phyloP scores from a whole-genome alignment of 2,113 vertebrate species.

The Plecotus auritus region DNA sequence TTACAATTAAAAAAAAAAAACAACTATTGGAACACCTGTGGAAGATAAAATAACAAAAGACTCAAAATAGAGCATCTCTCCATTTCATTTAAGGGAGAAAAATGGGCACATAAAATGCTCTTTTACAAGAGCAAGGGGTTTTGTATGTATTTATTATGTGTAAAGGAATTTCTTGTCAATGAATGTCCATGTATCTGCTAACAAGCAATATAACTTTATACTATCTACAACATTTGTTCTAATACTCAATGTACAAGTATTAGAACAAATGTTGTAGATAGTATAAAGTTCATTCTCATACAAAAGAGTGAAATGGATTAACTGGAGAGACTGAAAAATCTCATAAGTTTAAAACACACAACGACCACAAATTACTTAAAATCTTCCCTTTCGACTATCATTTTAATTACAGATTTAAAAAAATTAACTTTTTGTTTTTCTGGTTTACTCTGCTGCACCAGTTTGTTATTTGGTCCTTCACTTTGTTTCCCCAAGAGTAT shows the following conservation, averaged over 20 bases:
- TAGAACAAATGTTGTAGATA: no score
- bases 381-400: not conserved
- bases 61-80: not conserved
- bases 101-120: not conserved
- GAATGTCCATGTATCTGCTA: not conserved
- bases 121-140: not conserved
- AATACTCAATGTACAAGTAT: not conserved
- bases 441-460: not conserved
- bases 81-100: not conserved
- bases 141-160: not conserved
- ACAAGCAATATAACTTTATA: not conserved
- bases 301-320: not conserved
- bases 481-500: not conserved
- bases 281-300: no score
- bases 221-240: not conserved
- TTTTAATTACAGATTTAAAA: not conserved
- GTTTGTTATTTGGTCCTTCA: not conserved
- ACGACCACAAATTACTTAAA: not conserved
- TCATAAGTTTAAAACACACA: not conserved
- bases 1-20: not conserved
- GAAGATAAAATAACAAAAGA: slow-evolving; percentile 20
- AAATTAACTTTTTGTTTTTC: not conserved
- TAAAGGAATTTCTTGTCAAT: slow-evolving; percentile 22
- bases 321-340: not conserved
- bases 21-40: not conserved